Conservation (phyloP, 2,888 invertebrate genomes). For the Drosophila quasianomalipes region DNA sequence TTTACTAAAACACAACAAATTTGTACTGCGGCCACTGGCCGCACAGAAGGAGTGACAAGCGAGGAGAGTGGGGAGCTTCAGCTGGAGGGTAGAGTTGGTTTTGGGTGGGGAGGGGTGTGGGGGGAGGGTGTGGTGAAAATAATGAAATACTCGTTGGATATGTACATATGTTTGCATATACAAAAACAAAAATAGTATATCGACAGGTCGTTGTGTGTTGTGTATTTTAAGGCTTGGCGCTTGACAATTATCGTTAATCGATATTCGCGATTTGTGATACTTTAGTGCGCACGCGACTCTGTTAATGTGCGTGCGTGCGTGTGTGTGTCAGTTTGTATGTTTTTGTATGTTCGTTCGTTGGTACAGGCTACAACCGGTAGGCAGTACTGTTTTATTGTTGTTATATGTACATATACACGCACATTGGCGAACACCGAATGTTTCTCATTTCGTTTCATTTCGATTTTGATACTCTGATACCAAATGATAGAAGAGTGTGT, state of each 20-base stretch:
- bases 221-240: slow-evolving; percentile 16
- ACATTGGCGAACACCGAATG: slow-evolving; percentile 33
- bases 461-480: neutral
- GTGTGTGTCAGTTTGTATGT: neutral
- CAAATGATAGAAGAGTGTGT: neutral
- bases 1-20: slow-evolving; percentile 62
- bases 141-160: slow-evolving; percentile 24
- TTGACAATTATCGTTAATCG: slow-evolving; percentile 38
- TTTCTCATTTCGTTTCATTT: slow-evolving; percentile 10
- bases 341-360: slow-evolving; percentile 9
- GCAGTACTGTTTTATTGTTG: slow-evolving; percentile 43
- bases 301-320: neutral
- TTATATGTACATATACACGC: slow-evolving; percentile 58
- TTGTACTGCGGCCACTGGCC: slow-evolving; percentile 31
- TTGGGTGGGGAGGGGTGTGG: neutral
- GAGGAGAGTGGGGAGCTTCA: slow-evolving; percentile 5
- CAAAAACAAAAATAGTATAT: slow-evolving; percentile 2
- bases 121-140: slow-evolving; percentile 5
- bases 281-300: slow-evolving; percentile 41
- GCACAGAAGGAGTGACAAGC: slow-evolving; percentile 27
- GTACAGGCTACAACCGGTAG: slow-evolving; percentile 46
- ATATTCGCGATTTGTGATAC: slow-evolving; percentile 30
- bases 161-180: slow-evolving; percentile 10
- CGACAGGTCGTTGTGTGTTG: slow-evolving; percentile 2
- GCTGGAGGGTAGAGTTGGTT: neutral